Evolutionary conservation across 2,797 vertebrate genomes (phyloP), one percentile per base, ranked within the genome.

Genomic region (Pantherophis alleghaniensis): DNA sequence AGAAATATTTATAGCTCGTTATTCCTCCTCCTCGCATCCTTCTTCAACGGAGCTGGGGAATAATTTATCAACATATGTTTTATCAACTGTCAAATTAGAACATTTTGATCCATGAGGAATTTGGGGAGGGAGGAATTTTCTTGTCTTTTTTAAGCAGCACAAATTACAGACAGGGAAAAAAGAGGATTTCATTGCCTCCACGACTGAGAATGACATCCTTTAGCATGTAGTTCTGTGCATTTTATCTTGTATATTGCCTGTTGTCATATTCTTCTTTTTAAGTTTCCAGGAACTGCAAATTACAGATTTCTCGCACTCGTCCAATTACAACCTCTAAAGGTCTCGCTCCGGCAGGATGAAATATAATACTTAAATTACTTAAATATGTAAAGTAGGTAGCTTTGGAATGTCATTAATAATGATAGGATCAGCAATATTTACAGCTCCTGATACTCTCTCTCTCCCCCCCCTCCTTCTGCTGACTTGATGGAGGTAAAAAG

Each of bases 251-350:
- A 89, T 91, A 92, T 53, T 53, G 20, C 93, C 13, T 87, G 94
- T 96, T 92, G 92, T 93, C 88, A 95, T 91, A 92, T 87, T 92
- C 87, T 87, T 90, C 88, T 94, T 92, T 93, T 90, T 92, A 92
- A 94, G 92, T 92, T 56, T 86, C 87, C 79, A 63, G 94, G 94
- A 91, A 95, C 95, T 95, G 91, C 96, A 96, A 95, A 94, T 93
- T 95, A 92, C 2, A 96, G 95, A 94, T 93, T 96, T 96, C 87
- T 94, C 91, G 88, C 91, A 94, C 87, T 93, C 94, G 89, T 92
- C 42, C 94, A 96, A 91, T 97, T 96, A 91, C 91, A 94, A 96
- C 96, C 97, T 95, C 94, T 95, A 94, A 96, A 96, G 94, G 93
- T 96, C 92, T 96, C 24, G 32, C 96, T 94, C 91, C 96, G 92